These are phyloP conservation scores for Eriocheir sinensis DNA, from an alignment of 1,140 invertebrate genomes.

Conservation along the genomic window DNA sequence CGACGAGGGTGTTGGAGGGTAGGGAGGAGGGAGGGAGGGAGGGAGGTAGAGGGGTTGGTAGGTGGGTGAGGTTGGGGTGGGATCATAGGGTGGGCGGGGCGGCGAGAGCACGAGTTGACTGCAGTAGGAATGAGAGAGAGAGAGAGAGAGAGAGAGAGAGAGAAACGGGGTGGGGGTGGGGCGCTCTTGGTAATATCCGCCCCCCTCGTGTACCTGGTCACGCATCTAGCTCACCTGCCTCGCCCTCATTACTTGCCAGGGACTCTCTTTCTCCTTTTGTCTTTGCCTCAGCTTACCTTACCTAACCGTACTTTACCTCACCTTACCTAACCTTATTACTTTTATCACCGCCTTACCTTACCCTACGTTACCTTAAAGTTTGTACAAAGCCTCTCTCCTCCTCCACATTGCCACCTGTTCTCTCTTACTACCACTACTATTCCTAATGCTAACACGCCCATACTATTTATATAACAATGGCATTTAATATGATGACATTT, in stretches of 20 bases:
- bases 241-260: slow-evolving; percentile 19
- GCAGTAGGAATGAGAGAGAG: slow-evolving; percentile 46
- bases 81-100: slow-evolving; percentile 8
- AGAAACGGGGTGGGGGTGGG: no score
- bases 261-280: background rate
- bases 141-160: no score
- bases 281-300: background rate
- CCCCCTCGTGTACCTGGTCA: slow-evolving; percentile 19
- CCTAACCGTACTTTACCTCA: background rate
- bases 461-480: no score
- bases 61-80: background rate
- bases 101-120: background rate
- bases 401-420: no score
- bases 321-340: no score
- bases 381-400: no score
- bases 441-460: no score
- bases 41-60: background rate
- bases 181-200: slow-evolving; percentile 11
- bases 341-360: no score
- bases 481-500: no score
- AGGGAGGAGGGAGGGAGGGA: background rate
- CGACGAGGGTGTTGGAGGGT: background rate
- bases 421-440: no score
- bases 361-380: no score
- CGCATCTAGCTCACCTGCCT: slow-evolving; percentile 11